Evolutionary conservation across 2,113 vertebrate genomes (phyloP).

Genomic region (Excalfactoria chinensis): DNA sequence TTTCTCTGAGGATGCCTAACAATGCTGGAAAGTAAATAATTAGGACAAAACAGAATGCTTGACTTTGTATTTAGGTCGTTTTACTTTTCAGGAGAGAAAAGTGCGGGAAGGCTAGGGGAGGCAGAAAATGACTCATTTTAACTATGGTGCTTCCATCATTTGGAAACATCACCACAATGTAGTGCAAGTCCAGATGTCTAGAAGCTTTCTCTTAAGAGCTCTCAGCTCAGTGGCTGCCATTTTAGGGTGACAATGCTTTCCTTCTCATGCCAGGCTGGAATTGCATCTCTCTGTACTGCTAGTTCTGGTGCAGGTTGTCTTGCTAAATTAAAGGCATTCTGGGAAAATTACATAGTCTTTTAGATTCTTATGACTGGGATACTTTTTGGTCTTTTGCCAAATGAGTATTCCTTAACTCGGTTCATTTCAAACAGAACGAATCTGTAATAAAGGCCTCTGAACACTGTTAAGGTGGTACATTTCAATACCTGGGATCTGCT

Average conservation of each 20-base stretch:
- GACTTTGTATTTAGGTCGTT: background rate
- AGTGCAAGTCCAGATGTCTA: background rate
- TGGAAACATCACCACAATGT: background rate
- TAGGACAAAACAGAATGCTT: background rate
- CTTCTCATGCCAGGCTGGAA: background rate
- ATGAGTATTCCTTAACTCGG: background rate
- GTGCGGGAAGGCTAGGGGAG: background rate
- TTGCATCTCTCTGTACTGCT: background rate
- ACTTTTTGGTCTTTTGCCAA: background rate
- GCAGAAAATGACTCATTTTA: background rate
- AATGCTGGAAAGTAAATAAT: background rate
- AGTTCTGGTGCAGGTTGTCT: background rate
- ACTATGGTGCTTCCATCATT: background rate
- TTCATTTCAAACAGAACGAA: background rate
- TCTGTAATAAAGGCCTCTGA: background rate
- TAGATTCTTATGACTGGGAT: fast-evolving
- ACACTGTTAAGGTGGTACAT: background rate
- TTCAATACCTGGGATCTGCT: background rate
- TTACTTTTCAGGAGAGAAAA: background rate
- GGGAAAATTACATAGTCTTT: background rate
- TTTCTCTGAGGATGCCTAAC: background rate
- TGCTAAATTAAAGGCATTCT: background rate
- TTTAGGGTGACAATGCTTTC: background rate
- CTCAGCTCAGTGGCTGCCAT: background rate
- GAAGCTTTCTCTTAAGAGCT: background rate